Evolutionary conservation across 2,888 invertebrate species (phyloP), one percentile per base, ranked within the genome.

Genomic region (Aricia artaxerxes): DNA sequence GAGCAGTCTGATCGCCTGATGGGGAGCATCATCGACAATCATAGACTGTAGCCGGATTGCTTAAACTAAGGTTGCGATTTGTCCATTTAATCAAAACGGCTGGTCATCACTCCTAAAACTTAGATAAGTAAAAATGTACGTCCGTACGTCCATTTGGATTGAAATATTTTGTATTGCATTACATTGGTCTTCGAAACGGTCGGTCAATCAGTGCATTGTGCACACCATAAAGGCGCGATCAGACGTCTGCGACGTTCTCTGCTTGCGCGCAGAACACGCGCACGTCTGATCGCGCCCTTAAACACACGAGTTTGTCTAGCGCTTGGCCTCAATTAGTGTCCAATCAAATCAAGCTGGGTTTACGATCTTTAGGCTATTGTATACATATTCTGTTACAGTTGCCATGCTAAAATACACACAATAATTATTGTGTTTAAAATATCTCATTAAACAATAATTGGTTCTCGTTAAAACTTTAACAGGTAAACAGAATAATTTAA

Each of bases 401-500:
- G 57, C 57, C 4, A 16, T 16, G 57, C 57, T 57, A 16, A 57
- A 57, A 57, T 57, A 57, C 57, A 16, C 9, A 49, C 9, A 49
- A 57, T 24, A 24, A 24, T 24, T 24, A 24, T 57, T 57, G 16
- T 57, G 57, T 57, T 35, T 69, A 35, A 35, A 35, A 38, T 13
- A 69, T 64, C 31, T 31, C 64, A 35, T 69, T 69, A 69, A 38
- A 69, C 69, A 13, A 69, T 69, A 69, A 69, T 16, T 35, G 13
- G 69, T 13, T 69, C 69, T 69, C 69, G 69, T 69, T 35, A 69
- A 69, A 69, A 69, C 69, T 69, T 16, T 16, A 69, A 35, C 69
- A 38, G 13, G 69, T 69, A 69, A 69, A 69, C 69, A 69, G 69
- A 69, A 69, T 38, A 69, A 69, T 69, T 69, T 69, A 69, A 35